Conservation (phyloP, 2,797 vertebrate species). For the Sebastes hopkinsi region DNA sequence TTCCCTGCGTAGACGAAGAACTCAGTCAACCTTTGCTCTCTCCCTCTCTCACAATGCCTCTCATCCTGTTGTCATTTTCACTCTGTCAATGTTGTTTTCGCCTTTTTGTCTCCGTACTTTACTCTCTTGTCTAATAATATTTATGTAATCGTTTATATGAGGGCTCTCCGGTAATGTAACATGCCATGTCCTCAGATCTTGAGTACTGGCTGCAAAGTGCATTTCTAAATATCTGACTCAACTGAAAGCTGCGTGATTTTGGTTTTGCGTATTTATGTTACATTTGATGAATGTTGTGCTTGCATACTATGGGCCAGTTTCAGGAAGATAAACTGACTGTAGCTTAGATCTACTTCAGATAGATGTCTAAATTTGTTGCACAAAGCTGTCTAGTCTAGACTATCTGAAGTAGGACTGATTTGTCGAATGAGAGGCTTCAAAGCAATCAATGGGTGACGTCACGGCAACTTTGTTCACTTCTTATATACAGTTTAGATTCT, state of each 20-base stretch:
- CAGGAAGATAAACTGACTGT: background rate
- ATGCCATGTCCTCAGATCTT: background rate
- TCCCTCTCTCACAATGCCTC: background rate
- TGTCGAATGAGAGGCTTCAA: background rate
- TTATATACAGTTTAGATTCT: background rate
- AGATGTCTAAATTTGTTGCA: background rate
- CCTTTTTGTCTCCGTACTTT: conserved; percentile 3
- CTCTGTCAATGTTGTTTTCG: background rate
- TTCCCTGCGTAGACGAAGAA: conserved; percentile 16
- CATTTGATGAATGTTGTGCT: background rate
- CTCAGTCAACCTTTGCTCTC: conserved; percentile 15
- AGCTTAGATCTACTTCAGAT: background rate
- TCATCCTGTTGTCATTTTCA: conserved; percentile 11
- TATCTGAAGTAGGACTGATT: background rate
- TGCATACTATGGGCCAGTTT: background rate
- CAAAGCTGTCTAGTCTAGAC: background rate
- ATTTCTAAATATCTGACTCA: background rate
- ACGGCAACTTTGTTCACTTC: too few relatives aligned
- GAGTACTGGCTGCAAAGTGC: background rate
- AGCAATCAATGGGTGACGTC: too few relatives aligned
- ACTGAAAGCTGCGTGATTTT: background rate
- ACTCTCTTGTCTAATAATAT: background rate
- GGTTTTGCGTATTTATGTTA: background rate
- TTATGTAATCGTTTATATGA: conserved; percentile 1
- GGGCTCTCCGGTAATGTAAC: background rate